Evolutionary conservation across 2,797 vertebrate species (phyloP), one percentile per base, ranked within the genome.

Genomic region (Garrulus glandarius): DNA sequence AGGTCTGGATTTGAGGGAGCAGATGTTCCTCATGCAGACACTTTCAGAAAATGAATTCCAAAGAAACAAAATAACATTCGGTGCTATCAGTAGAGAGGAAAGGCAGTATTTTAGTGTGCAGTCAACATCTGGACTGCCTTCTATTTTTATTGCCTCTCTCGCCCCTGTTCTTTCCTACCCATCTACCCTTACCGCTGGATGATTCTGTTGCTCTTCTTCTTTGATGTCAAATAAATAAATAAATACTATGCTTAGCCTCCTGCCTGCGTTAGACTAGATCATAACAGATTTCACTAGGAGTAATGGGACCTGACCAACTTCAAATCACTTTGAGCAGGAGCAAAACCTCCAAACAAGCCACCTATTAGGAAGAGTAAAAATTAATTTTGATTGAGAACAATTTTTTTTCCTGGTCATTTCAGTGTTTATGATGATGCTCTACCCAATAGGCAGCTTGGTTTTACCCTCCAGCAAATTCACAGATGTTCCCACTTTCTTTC

Each of bases 1-100:
- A 91, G 97, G 97, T 96, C 97, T 96, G 84, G 96, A 97, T 97
- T 97, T 94, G 97, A 96, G 92, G 83, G 87, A 98, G 95, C 98
- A 98, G 98, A 98, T 98, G 98, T 98, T 98, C 96, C 95, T 93
- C 71, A 96, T 95, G 96, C 97, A 97, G 97, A 96, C 96, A 96
- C 95, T 97, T 97, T 97, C 97, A 97, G 90, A 71, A 95, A 97
- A 98, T 34, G 88, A 96, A 96, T 95, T 97, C 95, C 93, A 96
- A 95, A 94, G 94, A 96, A 96, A 96, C 87, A 93, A 95, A 97
- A 95, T 95, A 96, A 84, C 79, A 93, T 93, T 95, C 64, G 1
- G 74, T 37, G 53, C 70, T 6, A 68, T 84, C 55, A 69, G 83
- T 89, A 88, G 63, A 89, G 91, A 88, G 64, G 91, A 95, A 91